phyloP scores from a whole-genome alignment of 2,113 vertebrate genomes.

The Megaceryle torquata region DNA sequence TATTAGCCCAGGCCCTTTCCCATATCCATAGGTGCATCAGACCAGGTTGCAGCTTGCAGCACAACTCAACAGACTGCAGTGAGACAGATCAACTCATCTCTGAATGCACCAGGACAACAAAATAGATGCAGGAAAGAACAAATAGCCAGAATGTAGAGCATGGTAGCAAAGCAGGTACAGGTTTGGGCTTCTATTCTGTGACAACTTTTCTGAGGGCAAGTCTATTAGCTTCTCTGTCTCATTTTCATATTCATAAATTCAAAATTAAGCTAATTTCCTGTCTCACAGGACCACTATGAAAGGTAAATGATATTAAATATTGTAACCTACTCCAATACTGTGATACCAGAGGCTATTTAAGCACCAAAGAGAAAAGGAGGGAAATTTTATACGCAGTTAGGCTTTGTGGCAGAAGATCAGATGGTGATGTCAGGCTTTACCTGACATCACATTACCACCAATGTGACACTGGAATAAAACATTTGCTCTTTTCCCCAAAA shows the following conservation, averaged over 20 bases:
- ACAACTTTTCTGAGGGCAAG: background rate
- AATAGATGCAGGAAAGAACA: background rate
- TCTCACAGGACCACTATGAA: background rate
- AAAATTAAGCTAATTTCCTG: background rate
- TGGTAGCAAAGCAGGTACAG: background rate
- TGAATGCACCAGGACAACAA: background rate
- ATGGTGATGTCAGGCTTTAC: background rate
- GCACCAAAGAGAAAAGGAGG: background rate
- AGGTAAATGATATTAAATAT: conserved; percentile 10
- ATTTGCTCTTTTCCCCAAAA: background rate
- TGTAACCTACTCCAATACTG: background rate
- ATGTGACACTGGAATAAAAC: background rate
- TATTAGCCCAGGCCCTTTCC: background rate
- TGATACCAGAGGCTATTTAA: background rate
- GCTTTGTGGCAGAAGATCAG: background rate
- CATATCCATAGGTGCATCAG: background rate
- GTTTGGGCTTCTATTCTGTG: background rate
- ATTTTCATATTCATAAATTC: conserved; percentile 10
- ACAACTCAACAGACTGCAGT: background rate
- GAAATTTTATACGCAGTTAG: background rate
- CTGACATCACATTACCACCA: background rate
- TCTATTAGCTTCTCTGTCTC: background rate
- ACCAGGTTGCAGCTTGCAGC: background rate
- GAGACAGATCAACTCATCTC: background rate
- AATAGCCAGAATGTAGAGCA: background rate